phyloP scores from a whole-genome alignment of 1,140 invertebrate species.

The Philaenus spumarius region DNA sequence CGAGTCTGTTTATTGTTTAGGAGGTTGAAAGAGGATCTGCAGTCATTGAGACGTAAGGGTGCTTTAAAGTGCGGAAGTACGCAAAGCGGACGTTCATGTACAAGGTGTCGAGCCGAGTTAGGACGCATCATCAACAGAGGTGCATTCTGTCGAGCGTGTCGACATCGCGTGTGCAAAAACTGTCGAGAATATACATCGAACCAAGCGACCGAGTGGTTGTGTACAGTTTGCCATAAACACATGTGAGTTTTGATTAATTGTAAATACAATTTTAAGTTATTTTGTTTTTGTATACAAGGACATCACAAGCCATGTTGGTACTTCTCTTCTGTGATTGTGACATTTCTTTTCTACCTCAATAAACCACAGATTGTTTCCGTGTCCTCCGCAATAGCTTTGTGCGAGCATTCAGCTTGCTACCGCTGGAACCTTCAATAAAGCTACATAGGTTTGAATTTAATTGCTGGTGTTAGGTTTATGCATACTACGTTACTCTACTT shows the following conservation, averaged over 20 bases:
- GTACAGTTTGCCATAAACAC: slow-evolving; percentile 64
- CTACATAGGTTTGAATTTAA: no score
- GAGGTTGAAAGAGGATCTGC: slow-evolving; percentile 56
- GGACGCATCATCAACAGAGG: slow-evolving; percentile 70
- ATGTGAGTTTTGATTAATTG: slow-evolving; percentile 57
- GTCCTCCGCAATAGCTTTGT: no score
- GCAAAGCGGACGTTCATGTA: slow-evolving; percentile 45
- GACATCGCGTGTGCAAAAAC: slow-evolving; percentile 62
- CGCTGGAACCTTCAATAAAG: no score
- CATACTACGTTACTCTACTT: no score
- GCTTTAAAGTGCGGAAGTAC: slow-evolving; percentile 41
- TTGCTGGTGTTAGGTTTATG: no score
- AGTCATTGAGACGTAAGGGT: slow-evolving; percentile 51
- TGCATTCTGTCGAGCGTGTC: slow-evolving; percentile 58
- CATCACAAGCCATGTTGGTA: no score
- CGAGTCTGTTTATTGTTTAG: slow-evolving; percentile 39
- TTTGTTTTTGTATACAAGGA: no score
- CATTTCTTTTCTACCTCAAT: no score
- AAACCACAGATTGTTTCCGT: no score
- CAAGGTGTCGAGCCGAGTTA: slow-evolving; percentile 59
- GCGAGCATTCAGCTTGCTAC: no score
- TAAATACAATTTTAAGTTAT: no score
- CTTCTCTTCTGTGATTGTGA: no score
- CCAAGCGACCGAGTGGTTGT: slow-evolving; percentile 60
- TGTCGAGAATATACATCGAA: slow-evolving; percentile 55